Evolutionary conservation across 1,140 invertebrate species (phyloP).

Genomic region (Himalopsyche phryganea): DNA sequence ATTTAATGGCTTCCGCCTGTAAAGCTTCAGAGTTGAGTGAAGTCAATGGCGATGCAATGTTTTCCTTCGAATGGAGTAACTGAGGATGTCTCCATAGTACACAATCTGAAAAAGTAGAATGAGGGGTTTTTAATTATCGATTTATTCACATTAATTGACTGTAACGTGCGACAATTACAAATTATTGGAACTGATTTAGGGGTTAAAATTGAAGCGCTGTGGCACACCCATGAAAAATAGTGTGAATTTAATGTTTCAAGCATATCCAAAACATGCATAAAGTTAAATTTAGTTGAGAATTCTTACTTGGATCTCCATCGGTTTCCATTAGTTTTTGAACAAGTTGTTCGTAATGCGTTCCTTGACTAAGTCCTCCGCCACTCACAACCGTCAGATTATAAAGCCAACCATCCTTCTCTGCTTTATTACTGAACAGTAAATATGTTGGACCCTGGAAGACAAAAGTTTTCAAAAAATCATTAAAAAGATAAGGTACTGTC

Average conservation of each 20-base stretch:
- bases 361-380: slow-evolving; percentile 82
- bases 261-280: too few relatives aligned
- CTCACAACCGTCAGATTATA: slow-evolving; percentile 93
- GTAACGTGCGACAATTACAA: too few relatives aligned
- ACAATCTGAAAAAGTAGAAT: slow-evolving; percentile 67
- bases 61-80: slow-evolving; percentile 86
- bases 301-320: slow-evolving; percentile 86
- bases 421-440: slow-evolving; percentile 83
- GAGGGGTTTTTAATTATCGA: too few relatives aligned
- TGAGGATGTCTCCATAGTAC: slow-evolving; percentile 92
- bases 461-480: not conserved
- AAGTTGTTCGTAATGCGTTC: slow-evolving; percentile 92
- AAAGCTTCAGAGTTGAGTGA: slow-evolving; percentile 80
- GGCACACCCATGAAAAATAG: too few relatives aligned
- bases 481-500: too few relatives aligned
- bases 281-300: too few relatives aligned
- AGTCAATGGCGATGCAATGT: slow-evolving; percentile 78
- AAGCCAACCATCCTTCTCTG: slow-evolving; percentile 89
- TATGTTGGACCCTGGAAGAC: slow-evolving; percentile 77
- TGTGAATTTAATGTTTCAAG: too few relatives aligned
- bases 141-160: too few relatives aligned
- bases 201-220: too few relatives aligned
- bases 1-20: slow-evolving; percentile 87
- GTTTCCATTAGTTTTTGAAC: slow-evolving; percentile 93
- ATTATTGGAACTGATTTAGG: too few relatives aligned